phyloP scores from a whole-genome alignment of 2,888 invertebrate genomes.

The Mesorhabditis belari region DNA sequence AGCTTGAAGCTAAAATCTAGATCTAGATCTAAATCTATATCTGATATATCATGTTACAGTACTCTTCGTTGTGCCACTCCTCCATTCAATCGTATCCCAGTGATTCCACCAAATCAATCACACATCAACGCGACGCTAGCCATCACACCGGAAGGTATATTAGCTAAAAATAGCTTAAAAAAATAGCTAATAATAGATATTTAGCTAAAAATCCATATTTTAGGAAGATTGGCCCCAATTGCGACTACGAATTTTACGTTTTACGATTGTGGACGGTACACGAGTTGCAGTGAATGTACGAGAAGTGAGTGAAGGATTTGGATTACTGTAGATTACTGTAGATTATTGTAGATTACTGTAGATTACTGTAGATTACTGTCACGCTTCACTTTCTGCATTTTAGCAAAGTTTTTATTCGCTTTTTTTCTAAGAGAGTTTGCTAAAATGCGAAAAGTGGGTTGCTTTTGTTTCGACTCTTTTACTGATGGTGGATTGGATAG shows the following conservation, averaged over 20 bases:
- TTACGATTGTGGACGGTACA: constrained; percentile 94
- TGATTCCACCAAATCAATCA: constrained; percentile 71
- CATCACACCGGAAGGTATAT: constrained; percentile 22
- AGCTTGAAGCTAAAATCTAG: too few relatives aligned
- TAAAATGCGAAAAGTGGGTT: too few relatives aligned
- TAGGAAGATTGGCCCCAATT: constrained; percentile 73
- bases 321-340: too few relatives aligned
- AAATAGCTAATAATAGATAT: background rate
- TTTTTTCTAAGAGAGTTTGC: too few relatives aligned
- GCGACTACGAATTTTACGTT: constrained; percentile 96
- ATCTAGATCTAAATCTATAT: too few relatives aligned
- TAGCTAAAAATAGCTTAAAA: background rate
- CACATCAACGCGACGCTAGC: constrained; percentile 20
- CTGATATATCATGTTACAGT: too few relatives aligned
- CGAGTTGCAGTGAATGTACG: constrained; percentile 81
- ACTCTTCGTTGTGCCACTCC: constrained; percentile 69
- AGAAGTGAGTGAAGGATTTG: constrained; percentile 67
- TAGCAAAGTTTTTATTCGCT: too few relatives aligned
- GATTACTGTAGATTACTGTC: too few relatives aligned
- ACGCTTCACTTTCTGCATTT: too few relatives aligned
- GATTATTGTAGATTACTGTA: too few relatives aligned
- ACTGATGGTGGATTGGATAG: too few relatives aligned
- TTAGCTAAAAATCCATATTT: background rate
- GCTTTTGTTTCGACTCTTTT: too few relatives aligned
- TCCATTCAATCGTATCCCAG: constrained; percentile 80